These are phyloP conservation scores for Apogon talboti DNA, from an alignment of 2,797 vertebrate genomes.

Conservation along the genomic window DNA sequence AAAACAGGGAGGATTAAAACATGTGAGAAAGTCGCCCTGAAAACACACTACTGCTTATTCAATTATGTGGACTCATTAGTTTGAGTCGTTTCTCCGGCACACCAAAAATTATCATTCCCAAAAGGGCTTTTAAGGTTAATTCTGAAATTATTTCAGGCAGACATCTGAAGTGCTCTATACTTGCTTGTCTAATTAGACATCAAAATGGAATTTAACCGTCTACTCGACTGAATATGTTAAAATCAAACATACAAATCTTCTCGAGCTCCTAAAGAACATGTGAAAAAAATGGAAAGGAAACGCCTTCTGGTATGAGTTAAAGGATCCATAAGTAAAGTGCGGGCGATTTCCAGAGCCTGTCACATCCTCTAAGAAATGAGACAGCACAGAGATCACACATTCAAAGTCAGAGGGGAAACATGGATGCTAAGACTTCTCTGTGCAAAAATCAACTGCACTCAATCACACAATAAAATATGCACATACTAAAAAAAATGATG, in stretches of 20 bases:
- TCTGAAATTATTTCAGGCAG: conserved; percentile 28
- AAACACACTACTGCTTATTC: conserved; percentile 38
- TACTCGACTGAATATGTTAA: conserved; percentile 5
- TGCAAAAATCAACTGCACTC: conserved; percentile 54
- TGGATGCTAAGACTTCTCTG: conserved; percentile 40
- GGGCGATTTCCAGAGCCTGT: conserved; percentile 68
- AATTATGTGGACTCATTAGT: conserved; percentile 42
- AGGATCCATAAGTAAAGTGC: conserved; percentile 58
- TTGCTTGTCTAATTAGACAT: neutral
- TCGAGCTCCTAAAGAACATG: conserved; percentile 20
- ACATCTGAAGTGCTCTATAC: conserved; percentile 6
- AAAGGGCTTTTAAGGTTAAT: conserved; percentile 42
- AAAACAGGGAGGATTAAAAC: conserved; percentile 34
- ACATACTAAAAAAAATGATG: conserved; percentile 23
- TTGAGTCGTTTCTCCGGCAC: conserved; percentile 36
- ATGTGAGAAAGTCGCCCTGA: conserved; percentile 24
- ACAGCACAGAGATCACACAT: conserved; percentile 63
- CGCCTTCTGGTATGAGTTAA: conserved; percentile 58
- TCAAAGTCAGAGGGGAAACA: conserved; percentile 51
- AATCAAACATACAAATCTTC: conserved; percentile 17
- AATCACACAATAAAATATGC: conserved; percentile 42
- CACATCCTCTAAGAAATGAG: conserved; percentile 67
- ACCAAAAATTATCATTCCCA: conserved; percentile 43
- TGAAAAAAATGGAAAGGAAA: conserved; percentile 39
- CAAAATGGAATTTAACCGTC: neutral